These are phyloP conservation scores for Stenurella melanura DNA, from an alignment of 2,888 invertebrate genomes.

Conservation along the genomic window DNA sequence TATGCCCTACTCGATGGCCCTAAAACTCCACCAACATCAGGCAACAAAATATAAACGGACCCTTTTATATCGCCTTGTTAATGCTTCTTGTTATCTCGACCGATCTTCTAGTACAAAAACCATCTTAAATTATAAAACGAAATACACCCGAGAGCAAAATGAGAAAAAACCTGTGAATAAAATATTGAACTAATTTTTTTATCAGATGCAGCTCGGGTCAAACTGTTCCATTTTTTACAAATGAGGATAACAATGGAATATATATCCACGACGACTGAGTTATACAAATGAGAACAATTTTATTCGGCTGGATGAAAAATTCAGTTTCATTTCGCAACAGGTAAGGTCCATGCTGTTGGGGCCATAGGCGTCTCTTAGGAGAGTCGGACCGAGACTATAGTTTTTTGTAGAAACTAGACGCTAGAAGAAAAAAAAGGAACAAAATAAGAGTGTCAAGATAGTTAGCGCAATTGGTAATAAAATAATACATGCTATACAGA, in stretches of 20 bases:
- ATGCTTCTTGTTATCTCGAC: background rate
- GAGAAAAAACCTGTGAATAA: background rate
- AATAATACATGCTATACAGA: too few species aligned
- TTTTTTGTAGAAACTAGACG: too few species aligned
- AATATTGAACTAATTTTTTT: constrained; percentile 22
- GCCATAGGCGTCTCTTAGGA: background rate
- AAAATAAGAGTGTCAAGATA: too few species aligned
- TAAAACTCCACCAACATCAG: background rate
- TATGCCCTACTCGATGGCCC: background rate
- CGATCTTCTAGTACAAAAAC: background rate
- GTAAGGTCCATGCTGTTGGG: background rate
- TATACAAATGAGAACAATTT: constrained; percentile 23
- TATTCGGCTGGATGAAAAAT: constrained; percentile 27
- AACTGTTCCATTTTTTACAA: constrained; percentile 2
- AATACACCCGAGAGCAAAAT: background rate
- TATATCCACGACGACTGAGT: background rate
- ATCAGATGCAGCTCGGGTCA: constrained; percentile 14
- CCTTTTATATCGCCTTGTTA: background rate
- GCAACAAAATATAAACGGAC: background rate
- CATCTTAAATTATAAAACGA: constrained; percentile 3
- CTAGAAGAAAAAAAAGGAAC: too few species aligned
- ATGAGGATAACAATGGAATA: constrained; percentile 13
- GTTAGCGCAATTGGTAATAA: too few species aligned
- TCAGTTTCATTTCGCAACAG: constrained; percentile 39
- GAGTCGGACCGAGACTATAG: too few species aligned